These are phyloP conservation scores for Tenthredo mesomela DNA, from an alignment of 2,888 invertebrate species.

Conservation along the genomic window DNA sequence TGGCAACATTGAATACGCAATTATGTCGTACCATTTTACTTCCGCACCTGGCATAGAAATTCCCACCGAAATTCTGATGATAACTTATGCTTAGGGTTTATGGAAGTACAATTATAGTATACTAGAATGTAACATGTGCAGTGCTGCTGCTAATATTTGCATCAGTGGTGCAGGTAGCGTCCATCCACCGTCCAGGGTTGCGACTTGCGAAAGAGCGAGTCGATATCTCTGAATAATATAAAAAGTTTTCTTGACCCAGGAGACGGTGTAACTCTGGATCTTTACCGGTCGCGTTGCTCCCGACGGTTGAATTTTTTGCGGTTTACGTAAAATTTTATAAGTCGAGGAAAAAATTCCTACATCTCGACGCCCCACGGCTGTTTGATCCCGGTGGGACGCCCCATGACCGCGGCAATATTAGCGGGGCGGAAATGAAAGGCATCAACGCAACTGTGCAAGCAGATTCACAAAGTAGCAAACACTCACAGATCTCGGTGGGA, in stretches of 20 bases:
- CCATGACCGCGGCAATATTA: slow-evolving; percentile 7
- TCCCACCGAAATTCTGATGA: not conserved
- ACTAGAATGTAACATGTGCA: slow-evolving; percentile 21
- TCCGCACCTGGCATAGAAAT: not conserved
- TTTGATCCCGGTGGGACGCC: slow-evolving; percentile 31
- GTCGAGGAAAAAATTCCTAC: not conserved
- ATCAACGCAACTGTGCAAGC: slow-evolving; percentile 28
- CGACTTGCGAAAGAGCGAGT: not conserved
- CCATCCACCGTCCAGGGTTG: not conserved
- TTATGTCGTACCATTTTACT: not conserved
- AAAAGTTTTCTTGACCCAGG: slow-evolving; percentile 43
- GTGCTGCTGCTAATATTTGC: slow-evolving; percentile 12
- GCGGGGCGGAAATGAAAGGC: slow-evolving; percentile 14
- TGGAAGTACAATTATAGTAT: slow-evolving; percentile 3
- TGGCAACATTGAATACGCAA: not conserved
- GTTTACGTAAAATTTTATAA: slow-evolving; percentile 30
- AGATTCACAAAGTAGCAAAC: slow-evolving; percentile 34
- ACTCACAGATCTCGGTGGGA: not conserved
- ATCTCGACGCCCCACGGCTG: slow-evolving; percentile 21
- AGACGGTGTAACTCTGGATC: slow-evolving; percentile 35
- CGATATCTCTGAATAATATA: slow-evolving; percentile 48
- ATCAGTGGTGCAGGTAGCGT: not conserved
- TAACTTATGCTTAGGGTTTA: not conserved
- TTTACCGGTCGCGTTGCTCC: slow-evolving; percentile 34
- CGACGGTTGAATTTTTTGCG: slow-evolving; percentile 34